phyloP scores from a whole-genome alignment of 2,797 vertebrate species.

The Sebastes miniatus region DNA sequence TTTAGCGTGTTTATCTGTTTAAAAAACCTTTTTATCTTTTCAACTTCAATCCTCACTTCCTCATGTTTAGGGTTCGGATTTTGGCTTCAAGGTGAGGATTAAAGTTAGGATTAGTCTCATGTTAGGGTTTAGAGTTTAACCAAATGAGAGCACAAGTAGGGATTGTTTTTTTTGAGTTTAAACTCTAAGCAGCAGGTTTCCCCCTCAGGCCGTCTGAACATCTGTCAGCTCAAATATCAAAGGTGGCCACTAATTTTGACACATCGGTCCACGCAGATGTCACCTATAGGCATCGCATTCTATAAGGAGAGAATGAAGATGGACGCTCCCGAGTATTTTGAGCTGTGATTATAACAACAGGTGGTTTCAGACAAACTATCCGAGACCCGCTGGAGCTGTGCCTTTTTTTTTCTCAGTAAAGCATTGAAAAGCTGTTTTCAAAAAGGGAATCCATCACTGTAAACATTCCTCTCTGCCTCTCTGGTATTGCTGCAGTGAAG shows the following conservation, averaged over 20 bases:
- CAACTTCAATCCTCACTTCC: neutral
- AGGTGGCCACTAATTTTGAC: conserved; percentile 41
- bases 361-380: neutral
- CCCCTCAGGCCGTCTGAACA: conserved; percentile 50
- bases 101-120: conserved; percentile 43
- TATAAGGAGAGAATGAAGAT: conserved; percentile 27
- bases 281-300: conserved; percentile 39
- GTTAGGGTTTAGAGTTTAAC: conserved; percentile 33
- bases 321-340: conserved; percentile 1
- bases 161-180: conserved; percentile 31
- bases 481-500: too few species aligned
- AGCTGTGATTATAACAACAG: conserved; percentile 6
- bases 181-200: conserved; percentile 27
- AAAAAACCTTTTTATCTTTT: neutral
- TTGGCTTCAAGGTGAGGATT: conserved; percentile 22
- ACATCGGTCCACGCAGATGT: conserved; percentile 36
- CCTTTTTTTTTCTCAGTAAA: neutral
- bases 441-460: neutral
- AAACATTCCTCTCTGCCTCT: neutral
- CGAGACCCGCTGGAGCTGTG: neutral
- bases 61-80: neutral
- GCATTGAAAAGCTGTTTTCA: neutral
- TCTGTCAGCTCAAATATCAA: conserved; percentile 73
- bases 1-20: too few species aligned
- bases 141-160: conserved; percentile 18